phyloP scores from a whole-genome alignment of 1,140 invertebrate species.

The Zaprionus ornatus region DNA sequence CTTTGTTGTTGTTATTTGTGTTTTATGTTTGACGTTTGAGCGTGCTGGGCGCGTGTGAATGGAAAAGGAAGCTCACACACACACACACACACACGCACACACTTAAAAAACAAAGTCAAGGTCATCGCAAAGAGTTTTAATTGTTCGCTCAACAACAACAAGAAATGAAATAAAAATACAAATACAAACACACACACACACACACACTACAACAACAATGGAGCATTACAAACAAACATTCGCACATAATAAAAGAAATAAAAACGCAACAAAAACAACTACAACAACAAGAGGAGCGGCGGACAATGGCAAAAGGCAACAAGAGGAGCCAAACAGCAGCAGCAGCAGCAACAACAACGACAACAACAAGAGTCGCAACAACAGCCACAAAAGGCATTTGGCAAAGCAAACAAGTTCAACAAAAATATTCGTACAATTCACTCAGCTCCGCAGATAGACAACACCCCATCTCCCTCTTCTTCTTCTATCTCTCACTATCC shows the following conservation, averaged over 20 bases:
- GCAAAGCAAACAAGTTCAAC: constrained; percentile 71
- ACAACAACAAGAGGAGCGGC: constrained; percentile 48
- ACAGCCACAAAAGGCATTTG: constrained; percentile 51
- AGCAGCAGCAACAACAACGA: constrained; percentile 44
- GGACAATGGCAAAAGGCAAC: constrained; percentile 77
- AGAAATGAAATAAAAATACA: constrained; percentile 65
- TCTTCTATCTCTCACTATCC: background rate
- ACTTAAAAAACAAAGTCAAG: constrained; percentile 78
- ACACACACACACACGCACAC: constrained; percentile 17
- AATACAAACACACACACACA: constrained; percentile 38
- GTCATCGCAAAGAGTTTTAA: constrained; percentile 84
- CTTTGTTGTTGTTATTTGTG: constrained; percentile 57
- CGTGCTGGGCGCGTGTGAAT: constrained; percentile 80
- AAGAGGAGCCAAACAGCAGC: constrained; percentile 54
- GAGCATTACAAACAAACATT: constrained; percentile 77
- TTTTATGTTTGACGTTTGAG: constrained; percentile 79
- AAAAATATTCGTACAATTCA: constrained; percentile 54
- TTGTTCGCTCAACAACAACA: constrained; percentile 74
- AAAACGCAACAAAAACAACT: constrained; percentile 67
- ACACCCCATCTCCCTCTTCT: constrained; percentile 1
- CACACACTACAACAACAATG: constrained; percentile 61
- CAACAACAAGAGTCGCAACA: constrained; percentile 45
- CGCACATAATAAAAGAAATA: constrained; percentile 80
- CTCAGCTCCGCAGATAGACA: constrained; percentile 28
- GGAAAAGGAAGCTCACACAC: constrained; percentile 71